Evolutionary conservation across 2,888 invertebrate species (phyloP), one percentile per base, ranked within the genome.

Genomic region (Lysandra bellargus): DNA sequence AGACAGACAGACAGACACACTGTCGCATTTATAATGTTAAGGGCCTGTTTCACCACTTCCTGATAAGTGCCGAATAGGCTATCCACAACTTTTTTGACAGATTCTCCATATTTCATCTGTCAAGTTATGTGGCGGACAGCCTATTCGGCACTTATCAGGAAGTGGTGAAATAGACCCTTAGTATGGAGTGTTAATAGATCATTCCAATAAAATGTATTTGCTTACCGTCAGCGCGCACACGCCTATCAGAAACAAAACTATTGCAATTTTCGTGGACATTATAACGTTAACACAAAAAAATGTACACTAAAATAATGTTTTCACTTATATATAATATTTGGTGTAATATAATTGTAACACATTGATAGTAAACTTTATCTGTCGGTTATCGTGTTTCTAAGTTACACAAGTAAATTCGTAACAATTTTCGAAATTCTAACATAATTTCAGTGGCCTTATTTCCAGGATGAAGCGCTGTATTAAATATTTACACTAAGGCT

Each of bases 161-260:
- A 23, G 23, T 23, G 23, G 23, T 23, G 23, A 0, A 23, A 23
- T 23, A 23, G 23, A 0, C 23, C 23, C 23, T 23, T 23, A 23
- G 37, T 37, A 37, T 37, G 37, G 3, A 33, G 33, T 33, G 33
- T 37, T 37, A 49, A 49, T 9, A 9, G 49, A 14, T 57, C 4
- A 57, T 57, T 57, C 17, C 14, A 57, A 57, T 78, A 72, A 78
- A 64, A 61, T 53, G 17, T 61, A 79, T 78, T 37, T 81, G 85
- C 89, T 88, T 82, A 89, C 89, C 87, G 86, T 86, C 5, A 86
- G 79, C 44, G 84, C 80, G 78, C 83, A 85, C 72, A 87, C 84
- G 77, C 87, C 88, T 53, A 87, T 82, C 53, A 84, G 79, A 77
- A 83, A 83, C 79, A 87, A 80, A 12, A 79, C 79, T 69, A 82